A percentile compares a stretch with the other conserved stretches of the same genome.
Conservation (phyloP, 1,140 invertebrate species). For the Daktulosphaira vitifoliae region DNA sequence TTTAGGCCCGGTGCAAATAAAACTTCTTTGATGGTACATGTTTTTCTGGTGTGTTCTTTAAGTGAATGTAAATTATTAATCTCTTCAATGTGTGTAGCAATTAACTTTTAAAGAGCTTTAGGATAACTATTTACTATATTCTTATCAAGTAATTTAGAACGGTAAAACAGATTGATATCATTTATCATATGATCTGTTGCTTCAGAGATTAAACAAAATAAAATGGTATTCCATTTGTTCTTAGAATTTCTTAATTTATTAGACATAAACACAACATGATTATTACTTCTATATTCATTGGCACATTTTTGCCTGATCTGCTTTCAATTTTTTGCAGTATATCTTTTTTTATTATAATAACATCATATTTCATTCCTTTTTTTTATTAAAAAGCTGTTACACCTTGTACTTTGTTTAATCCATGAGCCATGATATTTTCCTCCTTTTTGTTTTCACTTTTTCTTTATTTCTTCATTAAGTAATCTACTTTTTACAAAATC, state of each 20-base stretch:
- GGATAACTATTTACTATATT: background rate
- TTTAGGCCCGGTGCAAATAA: background rate
- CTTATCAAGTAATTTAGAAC: background rate
- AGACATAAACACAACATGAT: background rate
- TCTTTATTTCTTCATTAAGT: slow-evolving; percentile 38
- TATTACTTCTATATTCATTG: background rate
- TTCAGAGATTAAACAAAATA: background rate
- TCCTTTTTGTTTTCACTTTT: too few relatives aligned
- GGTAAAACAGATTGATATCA: background rate
- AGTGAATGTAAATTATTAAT: background rate
- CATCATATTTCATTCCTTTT: background rate
- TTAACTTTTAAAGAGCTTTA: background rate
- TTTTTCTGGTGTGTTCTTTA: background rate
- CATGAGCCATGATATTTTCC: too few relatives aligned
- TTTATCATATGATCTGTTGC: background rate
- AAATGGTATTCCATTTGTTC: background rate
- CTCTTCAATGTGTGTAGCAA: background rate
- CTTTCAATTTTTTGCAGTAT: background rate
- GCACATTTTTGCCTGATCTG: background rate
- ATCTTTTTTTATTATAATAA: background rate
- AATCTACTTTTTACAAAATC: slow-evolving; percentile 39
- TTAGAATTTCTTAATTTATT: background rate
- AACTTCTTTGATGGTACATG: background rate
- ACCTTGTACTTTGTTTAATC: background rate
- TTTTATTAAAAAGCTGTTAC: background rate